Evolutionary conservation across 2,888 invertebrate species (phyloP), one percentile per base, ranked within the genome.

Genomic region (Dyspetes luteomarginatus): DNA sequence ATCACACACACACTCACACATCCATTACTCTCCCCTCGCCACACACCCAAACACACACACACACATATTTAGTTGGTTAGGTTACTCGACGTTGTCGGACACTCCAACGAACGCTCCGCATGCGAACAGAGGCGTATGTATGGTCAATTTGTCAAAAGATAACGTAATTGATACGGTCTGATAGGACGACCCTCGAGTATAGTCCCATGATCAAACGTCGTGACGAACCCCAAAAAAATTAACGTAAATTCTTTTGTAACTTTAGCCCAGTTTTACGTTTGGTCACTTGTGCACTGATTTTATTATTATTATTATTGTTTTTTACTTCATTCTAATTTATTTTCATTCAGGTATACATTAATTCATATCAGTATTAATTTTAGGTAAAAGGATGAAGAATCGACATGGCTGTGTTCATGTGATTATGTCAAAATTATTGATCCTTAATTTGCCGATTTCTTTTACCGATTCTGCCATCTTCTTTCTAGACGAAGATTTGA

Each of bases 101-200:
- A 52, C 30, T 65, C 55, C 71, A 62, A 28, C 71, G 45, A 75
- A 52, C 45, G 56, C 56, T 67, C 64, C 28, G 60, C 50, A 22
- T 15, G 60, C 72, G 68, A 77, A 62, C 48, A 48, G 77, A 52
- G n/a, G n/a, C n/a, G n/a, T n/a, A n/a, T 60, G 52, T 56, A 81
- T 56, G 55, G 68, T 64, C 77, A 73, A 81, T 77, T 81, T 81
- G 81, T 77, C 77, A 81, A 77, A 77, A 77, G 81, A 77, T 77
- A 77, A 81, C 77, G 77, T 52, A 81, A 81, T 81, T 77, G 81
- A 78, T 64, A 73, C 65, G 50, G 60, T 52, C 67, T 72, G 72
- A 81, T 56, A 43, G 62, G 62, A 58, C 62, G 50, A 73, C 77
- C 68, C 81, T 50, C 24, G 64, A 28, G 68, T 48, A 72, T 72